Conservation (phyloP, 2,113 vertebrate genomes). For the Ophiodon elongatus region DNA sequence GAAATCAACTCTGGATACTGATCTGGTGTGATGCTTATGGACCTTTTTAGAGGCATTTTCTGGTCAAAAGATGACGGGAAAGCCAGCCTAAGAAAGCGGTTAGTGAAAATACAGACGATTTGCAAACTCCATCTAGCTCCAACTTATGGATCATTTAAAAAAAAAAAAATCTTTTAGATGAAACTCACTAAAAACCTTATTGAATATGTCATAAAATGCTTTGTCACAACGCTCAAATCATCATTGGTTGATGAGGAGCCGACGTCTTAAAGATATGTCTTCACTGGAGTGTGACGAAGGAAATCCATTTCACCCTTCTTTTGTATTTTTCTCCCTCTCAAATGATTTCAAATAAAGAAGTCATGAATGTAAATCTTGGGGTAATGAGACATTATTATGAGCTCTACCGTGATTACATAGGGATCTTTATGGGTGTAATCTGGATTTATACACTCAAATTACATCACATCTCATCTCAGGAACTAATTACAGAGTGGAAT, state of each 20-base stretch:
- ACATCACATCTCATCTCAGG: not conserved
- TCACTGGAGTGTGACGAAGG: conserved; percentile 6
- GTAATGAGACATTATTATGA: conserved; percentile 24
- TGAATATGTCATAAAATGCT: not conserved
- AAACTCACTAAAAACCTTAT: not conserved
- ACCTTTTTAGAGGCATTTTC: not conserved
- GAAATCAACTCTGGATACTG: not conserved
- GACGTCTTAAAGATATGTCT: not conserved
- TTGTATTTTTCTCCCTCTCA: not conserved
- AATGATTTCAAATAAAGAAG: conserved; percentile 11
- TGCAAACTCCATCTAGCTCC: not conserved
- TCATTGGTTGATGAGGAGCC: too few relatives aligned
- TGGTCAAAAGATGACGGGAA: not conserved
- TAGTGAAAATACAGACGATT: not conserved
- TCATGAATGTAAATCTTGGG: conserved; percentile 24
- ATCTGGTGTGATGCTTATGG: not conserved
- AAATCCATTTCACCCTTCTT: not conserved
- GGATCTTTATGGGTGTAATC: conserved; percentile 17
- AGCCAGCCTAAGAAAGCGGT: not conserved
- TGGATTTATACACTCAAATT: not conserved
- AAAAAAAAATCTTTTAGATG: too few relatives aligned
- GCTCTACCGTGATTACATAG: conserved; percentile 5
- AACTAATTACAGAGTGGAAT: not conserved
- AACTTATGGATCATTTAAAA: not conserved
- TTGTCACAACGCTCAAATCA: not conserved